Evolutionary conservation across 1,140 invertebrate genomes (phyloP).

Genomic region (Batillaria attramentaria): DNA sequence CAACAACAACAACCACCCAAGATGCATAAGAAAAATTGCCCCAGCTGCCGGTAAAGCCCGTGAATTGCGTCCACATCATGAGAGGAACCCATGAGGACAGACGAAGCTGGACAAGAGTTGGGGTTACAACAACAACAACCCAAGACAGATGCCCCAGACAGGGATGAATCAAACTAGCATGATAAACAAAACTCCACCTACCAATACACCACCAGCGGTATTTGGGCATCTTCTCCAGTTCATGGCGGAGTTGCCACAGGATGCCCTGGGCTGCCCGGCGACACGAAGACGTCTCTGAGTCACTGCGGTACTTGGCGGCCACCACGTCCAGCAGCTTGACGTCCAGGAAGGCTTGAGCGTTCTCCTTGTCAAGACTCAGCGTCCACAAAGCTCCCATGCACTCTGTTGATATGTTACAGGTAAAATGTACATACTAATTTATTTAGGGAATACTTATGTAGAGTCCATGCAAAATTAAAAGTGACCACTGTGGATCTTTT

Average conservation of each 20-base stretch:
- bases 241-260: constrained; percentile 47
- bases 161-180: too few species aligned
- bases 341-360: constrained; percentile 43
- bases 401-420: neutral
- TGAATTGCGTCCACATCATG: too few species aligned
- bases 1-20: too few species aligned
- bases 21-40: too few species aligned
- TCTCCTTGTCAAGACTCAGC: constrained; percentile 49
- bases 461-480: neutral
- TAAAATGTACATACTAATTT: neutral
- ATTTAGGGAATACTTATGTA: neutral
- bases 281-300: neutral
- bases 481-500: neutral
- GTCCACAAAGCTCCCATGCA: constrained; percentile 44
- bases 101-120: too few species aligned
- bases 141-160: too few species aligned
- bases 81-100: too few species aligned
- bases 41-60: too few species aligned
- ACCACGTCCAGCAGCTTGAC: constrained; percentile 36
- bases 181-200: too few species aligned
- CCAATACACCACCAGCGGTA: too few species aligned
- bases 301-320: constrained; percentile 21
- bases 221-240: constrained; percentile 30
- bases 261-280: constrained; percentile 45
- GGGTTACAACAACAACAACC: too few species aligned